Evolutionary conservation across 2,888 invertebrate species (phyloP), one percentile per base, ranked within the genome.

Genomic region (Atherix ibis): DNA sequence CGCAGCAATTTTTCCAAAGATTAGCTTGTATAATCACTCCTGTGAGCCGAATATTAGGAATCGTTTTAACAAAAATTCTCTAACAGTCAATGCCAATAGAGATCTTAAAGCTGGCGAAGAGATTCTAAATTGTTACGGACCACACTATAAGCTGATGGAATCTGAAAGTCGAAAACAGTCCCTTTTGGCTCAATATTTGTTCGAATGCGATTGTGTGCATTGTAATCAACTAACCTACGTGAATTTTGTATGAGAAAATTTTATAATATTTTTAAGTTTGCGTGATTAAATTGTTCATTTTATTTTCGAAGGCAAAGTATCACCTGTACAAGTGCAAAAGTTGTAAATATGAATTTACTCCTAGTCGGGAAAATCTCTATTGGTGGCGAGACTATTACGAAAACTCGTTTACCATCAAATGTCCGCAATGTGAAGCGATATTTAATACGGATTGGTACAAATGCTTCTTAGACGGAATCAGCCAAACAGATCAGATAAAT

Each of bases 11-110:
- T 88, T 81, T 54, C 83, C 89, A 0, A 76, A 83, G 2, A 74
- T 84, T 1, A 83, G 87, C 47, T 74, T 91, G 63, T 82, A 91
- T 74, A 95, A 94, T 58, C 94, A 95, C 62, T 81, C 88, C 1
- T 94, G 94, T 54, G 75, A 80, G 42, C 79, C 87, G 5, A 80
- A 79, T 47, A 78, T 89, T 38, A 72, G 75, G 33, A 75, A 75
- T 46, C 73, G 79, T 47, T 87, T 81, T 55, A 68, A 75, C 54
- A 75, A 76, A 34, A 68, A 72, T 37, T 65, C 66, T 10, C 64
- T 88, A 15, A 68, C 81, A 40, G 76, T 87, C 3, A 72, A 75
- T 47, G 75, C 84, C 6, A 58, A 68, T 0, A 67, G 68, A 39
- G 67, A 75, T 47, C 66, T 91, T 22, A 43, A 56, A 2, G 47